Base-by-base conservation (phyloP, 2,113 vertebrate genomes). In the Semnopithecus entellus region DNA sequence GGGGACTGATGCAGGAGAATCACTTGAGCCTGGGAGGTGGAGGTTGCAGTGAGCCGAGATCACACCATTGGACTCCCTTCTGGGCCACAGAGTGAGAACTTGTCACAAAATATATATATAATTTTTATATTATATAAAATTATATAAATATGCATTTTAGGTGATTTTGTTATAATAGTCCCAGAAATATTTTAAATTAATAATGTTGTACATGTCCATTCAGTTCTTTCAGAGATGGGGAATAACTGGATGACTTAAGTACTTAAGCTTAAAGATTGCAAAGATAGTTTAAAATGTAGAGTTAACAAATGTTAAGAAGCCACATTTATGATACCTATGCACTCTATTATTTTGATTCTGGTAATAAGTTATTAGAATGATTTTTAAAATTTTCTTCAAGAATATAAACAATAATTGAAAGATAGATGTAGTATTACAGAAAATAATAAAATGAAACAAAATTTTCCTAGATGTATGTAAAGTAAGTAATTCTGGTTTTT, bases 181-280 rank as follows among this genome's bases (percentile, higher is more conserved):
- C 38, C 23, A 50, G 52, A 86, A 38, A 20, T 10, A 73, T 93
- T 91, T 61, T 90, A 45, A 73, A 88, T 17, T n/a, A 48, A 96
- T 88, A 73, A 48, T 89, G 35, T 35, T 68, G 1, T 68, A 16
- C 11, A 32, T 66, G 4, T 66, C 10, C 83, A 57, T 83, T 90
- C 72, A 89, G 57, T 76, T 68, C n/a, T n/a, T 87, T 89, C 11
- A 76, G 38, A 90, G 55, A 80, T 18, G 2, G 27, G 23, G 30
- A 82, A 35, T 75, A 95, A 70, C 87, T 73, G 17, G 17, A 10
- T 78, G 72, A 48, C 32, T 12, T 70, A 81, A 61, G 32, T 94
- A 87, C n/a, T 83, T 50, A 50, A 50, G 3, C n/a, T 94, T 93
- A 94, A 90, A 76, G 93, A 86, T 73, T 82, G 38, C 20, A 80